phyloP scores from a whole-genome alignment of 2,888 invertebrate species.

The Papilio protenor region DNA sequence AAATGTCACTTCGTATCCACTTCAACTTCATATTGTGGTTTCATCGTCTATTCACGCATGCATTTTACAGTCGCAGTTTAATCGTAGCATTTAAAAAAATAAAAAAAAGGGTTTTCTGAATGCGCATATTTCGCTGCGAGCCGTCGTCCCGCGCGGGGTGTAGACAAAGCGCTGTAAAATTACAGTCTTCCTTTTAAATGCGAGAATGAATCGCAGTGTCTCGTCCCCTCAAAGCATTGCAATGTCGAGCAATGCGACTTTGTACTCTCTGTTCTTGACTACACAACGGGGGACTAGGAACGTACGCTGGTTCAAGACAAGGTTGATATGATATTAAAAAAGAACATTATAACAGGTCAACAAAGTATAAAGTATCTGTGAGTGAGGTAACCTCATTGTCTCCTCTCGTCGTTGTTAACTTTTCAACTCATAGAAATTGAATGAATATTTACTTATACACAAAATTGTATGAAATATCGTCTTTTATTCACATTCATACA shows the following conservation, averaged over 20 bases:
- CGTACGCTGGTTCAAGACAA: slow-evolving; percentile 34
- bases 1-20: not conserved
- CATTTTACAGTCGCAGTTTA: slow-evolving; percentile 51
- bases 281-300: slow-evolving; percentile 55
- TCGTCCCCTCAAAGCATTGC: slow-evolving; percentile 80
- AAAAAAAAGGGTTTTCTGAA: slow-evolving; percentile 78
- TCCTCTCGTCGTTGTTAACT: no score
- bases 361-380: not conserved
- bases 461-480: slow-evolving; percentile 29
- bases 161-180: slow-evolving; percentile 82
- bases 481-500: slow-evolving; percentile 53
- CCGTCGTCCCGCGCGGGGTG: slow-evolving; percentile 59
- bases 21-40: slow-evolving; percentile 6
- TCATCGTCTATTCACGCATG: slow-evolving; percentile 30
- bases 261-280: slow-evolving; percentile 62
- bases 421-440: not conserved
- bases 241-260: slow-evolving; percentile 64
- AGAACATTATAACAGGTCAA: slow-evolving; percentile 34
- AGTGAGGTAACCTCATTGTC: not conserved
- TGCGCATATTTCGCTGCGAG: slow-evolving; percentile 80
- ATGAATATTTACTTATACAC: not conserved
- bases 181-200: slow-evolving; percentile 83
- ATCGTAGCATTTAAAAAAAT: slow-evolving; percentile 77
- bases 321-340: slow-evolving; percentile 42
- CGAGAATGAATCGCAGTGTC: slow-evolving; percentile 82